These are phyloP conservation scores for Melanotaenia duboulayi DNA, from an alignment of 2,113 vertebrate genomes.

Conservation along the genomic window DNA sequence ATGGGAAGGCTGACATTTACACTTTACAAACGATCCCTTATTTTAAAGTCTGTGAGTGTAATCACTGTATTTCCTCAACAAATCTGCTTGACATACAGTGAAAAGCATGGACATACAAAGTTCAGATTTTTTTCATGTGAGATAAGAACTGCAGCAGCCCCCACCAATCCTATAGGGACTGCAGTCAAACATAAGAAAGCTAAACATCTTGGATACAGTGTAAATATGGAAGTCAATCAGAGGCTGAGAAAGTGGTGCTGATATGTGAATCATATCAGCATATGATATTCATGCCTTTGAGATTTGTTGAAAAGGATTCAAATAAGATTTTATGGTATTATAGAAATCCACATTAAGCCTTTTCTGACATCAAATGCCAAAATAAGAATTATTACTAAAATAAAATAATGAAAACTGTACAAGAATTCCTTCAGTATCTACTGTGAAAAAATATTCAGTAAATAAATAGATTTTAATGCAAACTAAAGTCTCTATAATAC, in stretches of 20 bases:
- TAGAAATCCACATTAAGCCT: too few relatives aligned
- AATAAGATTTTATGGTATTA: too few relatives aligned
- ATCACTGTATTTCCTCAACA: background rate
- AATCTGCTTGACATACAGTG: too few relatives aligned
- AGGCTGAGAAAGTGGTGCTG: background rate
- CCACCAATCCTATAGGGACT: background rate
- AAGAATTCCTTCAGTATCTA: background rate
- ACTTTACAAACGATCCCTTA: background rate
- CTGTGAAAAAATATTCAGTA: background rate
- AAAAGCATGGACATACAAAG: too few relatives aligned
- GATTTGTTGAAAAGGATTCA: too few relatives aligned
- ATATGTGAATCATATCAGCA: background rate
- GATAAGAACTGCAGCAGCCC: constrained; percentile 28
- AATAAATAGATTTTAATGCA: background rate
- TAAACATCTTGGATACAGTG: background rate
- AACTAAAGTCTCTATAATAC: too few relatives aligned
- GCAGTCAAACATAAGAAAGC: background rate
- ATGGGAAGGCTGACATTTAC: background rate
- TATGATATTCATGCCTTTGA: too few relatives aligned
- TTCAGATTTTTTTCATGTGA: background rate
- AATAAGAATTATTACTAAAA: too few relatives aligned
- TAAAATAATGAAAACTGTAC: too few relatives aligned
- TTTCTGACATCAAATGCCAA: too few relatives aligned
- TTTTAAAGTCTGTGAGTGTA: background rate
- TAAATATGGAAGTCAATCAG: background rate